These are phyloP conservation scores for Zygothrica quintamaculata DNA, from an alignment of 2,888 invertebrate species.

Conservation along the genomic window DNA sequence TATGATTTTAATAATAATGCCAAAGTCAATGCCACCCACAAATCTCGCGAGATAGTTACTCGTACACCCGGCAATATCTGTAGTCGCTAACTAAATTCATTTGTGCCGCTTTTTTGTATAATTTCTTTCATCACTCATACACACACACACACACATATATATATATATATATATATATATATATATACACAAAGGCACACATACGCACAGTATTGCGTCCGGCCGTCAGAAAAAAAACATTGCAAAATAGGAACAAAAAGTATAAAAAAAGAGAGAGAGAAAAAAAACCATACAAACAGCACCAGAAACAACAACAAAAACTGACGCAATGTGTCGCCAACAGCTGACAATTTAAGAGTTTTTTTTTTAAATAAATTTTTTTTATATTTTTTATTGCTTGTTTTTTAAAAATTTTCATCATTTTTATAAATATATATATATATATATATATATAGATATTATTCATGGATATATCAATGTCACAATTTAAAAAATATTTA, in stretches of 20 bases:
- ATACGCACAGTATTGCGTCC: conserved; percentile 47
- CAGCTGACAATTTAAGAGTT: conserved; percentile 72
- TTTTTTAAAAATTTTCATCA: conserved; percentile 34
- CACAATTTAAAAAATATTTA: conserved; percentile 25
- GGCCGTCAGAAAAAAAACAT: conserved; percentile 50
- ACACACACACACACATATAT: conserved; percentile 17
- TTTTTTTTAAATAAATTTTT: no score
- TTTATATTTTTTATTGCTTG: conserved; percentile 35
- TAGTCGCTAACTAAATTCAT: conserved; percentile 61
- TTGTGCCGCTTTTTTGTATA: conserved; percentile 62
- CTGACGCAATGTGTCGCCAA: conserved; percentile 69
- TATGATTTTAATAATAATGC: conserved; percentile 56
- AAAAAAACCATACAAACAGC: conserved; percentile 16
- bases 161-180: no score
- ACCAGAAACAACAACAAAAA: conserved; percentile 32
- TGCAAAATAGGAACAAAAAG: conserved; percentile 40
- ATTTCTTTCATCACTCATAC: conserved; percentile 65
- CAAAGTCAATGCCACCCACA: conserved; percentile 64
- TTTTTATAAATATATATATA: conserved; percentile 8
- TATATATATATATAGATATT: conserved; percentile 15
- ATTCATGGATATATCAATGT: conserved; percentile 2
- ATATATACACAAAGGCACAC: conserved; percentile 14
- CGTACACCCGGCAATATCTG: conserved; percentile 37
- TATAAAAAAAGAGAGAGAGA: conserved; percentile 23
- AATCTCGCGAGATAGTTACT: conserved; percentile 34